Base-by-base conservation (phyloP, 2,113 vertebrate genomes). In the Otocyon megalotis region DNA sequence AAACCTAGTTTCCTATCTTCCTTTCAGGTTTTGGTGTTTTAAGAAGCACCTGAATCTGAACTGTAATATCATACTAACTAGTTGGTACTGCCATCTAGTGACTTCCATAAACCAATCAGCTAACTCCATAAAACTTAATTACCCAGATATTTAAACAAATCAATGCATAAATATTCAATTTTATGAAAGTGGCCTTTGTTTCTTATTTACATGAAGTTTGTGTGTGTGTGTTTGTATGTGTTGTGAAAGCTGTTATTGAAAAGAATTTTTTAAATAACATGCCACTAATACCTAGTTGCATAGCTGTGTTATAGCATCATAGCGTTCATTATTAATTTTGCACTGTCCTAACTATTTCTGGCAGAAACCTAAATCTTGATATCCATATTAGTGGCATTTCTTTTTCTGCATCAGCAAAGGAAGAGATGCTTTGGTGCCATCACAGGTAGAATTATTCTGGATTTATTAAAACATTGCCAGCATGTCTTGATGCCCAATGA, bases 71-170 rank as follows among this genome's bases (percentile, higher is more conserved):
- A 54, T 58, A 72, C 28, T 26, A 50, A 67, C 67, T 93, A 79
- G 62, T 69, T 67, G 43, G 69, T 81, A 88, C 87, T 95, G 87
- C 95, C 95, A 96, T 85, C 97, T 96, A 97, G 90, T 93, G 97
- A 91, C 62, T 67, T 17, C 17, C 2, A 12, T 9, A 83, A 96
- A 65, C 24, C 35, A 96, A 76, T 32, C 11, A 20, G 14, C 32
- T n/a, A 74, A 74, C 6, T 72, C 16, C 37, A 72, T 60, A 77
- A 77, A 53, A 71, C n/a, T 83, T 24, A 89, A 28, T 16, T 88
- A 24, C 30, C 3, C 7, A 71, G 54, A 26, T 77, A 63, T 17
- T 65, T 67, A 93, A 88, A 86, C 17, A 85, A 58, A 63, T 58
- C 32, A 87, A 80, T 24, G 30, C 20, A 35, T 50, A 82, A 35